Evolutionary conservation across 1,140 invertebrate species (phyloP), one percentile per base, ranked within the genome.

Genomic region (Cotesia typhae): DNA sequence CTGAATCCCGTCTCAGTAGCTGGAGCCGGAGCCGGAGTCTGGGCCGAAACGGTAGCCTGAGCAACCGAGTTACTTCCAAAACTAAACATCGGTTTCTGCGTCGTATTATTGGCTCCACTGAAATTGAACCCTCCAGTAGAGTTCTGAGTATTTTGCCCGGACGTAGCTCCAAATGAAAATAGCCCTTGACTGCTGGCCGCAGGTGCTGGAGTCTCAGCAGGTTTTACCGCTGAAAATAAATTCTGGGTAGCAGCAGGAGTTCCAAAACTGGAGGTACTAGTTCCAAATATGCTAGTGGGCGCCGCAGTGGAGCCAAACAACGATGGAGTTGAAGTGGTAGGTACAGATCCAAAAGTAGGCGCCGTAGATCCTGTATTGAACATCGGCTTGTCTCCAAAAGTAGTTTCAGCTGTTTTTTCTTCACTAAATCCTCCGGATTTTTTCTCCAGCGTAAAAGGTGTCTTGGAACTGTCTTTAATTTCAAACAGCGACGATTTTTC

Each of bases 251-350:
- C 12, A 65, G n/a, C 1, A 28, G 9, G 14, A 47, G 41, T 78
- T 37, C 74, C 77, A 55, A 82, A 81, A 12, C 66, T 55, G 4
- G 79, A 38, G 0, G 75, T 47, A 52, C 38, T 51, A 9, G 53
- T 6, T 4, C 53, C 53, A 17, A 59, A 59, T 1, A 41, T 68
- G 14, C 12, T 60, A 4, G 75, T 14, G 14, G 76, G 37, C 36
- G 68, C 4, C 4, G 81, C 63, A 6, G 69, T n/a, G 65, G 74
- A 12, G 3, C 75, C 76, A 41, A 83, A 83, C 0, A 67, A 47
- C 68, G 78, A 55, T 41, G 76, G n/a, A 38, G 75, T 12, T 52
- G 37, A 35, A 60, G n/a, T 70, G n/a, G 51, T 61, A 3, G 47
- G 36, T n/a, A n/a, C 47, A 57, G 35, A 7, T 14, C 65, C 60